Evolutionary conservation across 2,888 invertebrate genomes (phyloP).

Genomic region (Hybos culiciformis): DNA sequence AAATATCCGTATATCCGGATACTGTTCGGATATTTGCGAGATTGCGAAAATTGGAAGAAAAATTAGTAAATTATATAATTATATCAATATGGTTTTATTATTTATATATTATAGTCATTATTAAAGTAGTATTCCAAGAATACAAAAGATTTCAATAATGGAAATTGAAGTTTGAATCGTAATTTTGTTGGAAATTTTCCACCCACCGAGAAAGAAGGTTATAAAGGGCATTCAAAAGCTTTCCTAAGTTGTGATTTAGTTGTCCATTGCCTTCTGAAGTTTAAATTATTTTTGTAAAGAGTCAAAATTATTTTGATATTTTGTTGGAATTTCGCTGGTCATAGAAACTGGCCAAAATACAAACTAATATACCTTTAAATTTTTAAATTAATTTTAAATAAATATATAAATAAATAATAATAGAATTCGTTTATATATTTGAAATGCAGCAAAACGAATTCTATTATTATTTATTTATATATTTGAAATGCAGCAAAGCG

Average conservation of each 20-base stretch:
- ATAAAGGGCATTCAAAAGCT: not conserved
- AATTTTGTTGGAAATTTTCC: not conserved
- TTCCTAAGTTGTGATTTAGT: not conserved
- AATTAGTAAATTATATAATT: not conserved
- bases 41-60: not conserved
- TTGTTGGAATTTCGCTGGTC: not conserved
- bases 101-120: not conserved
- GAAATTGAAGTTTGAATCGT: not conserved
- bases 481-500: too few species aligned
- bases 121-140: not conserved
- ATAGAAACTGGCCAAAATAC: too few species aligned
- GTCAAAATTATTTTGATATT: not conserved
- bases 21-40: conserved; percentile 1
- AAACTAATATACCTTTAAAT: too few species aligned
- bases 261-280: not conserved
- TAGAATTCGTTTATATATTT: too few species aligned
- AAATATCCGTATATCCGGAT: conserved; percentile 1
- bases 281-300: not conserved
- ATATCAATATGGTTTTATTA: not conserved
- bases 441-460: too few species aligned
- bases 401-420: too few species aligned
- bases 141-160: not conserved
- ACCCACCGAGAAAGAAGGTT: not conserved
- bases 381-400: too few species aligned
- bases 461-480: too few species aligned